Conservation (phyloP, 2,113 vertebrate species). For the Nycticebus coucang region DNA sequence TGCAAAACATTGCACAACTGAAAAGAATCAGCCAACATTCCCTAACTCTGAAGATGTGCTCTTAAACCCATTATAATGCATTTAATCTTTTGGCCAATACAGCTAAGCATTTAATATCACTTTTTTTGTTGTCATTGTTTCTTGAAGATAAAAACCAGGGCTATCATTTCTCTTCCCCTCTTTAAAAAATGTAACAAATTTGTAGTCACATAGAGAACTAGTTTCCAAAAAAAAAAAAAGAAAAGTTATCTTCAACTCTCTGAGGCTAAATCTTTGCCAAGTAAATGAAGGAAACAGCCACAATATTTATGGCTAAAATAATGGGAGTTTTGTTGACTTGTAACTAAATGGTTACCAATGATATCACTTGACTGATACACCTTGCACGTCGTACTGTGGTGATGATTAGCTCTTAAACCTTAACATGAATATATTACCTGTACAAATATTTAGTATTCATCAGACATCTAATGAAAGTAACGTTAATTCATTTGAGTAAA, state of each 20-base stretch:
- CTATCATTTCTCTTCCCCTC: neutral
- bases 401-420: slow-evolving; percentile 33
- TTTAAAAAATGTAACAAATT: neutral
- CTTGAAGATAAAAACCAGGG: neutral
- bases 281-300: slow-evolving; percentile 7
- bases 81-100: neutral
- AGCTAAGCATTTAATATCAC: neutral
- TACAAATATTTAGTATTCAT: slow-evolving; percentile 17
- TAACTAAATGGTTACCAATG: neutral
- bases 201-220: neutral
- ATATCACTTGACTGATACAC: neutral
- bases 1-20: neutral
- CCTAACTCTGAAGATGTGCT: neutral
- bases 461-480: slow-evolving; percentile 38
- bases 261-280: neutral
- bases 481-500: neutral
- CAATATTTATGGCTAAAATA: neutral
- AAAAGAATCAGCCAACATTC: neutral
- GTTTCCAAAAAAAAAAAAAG: no score
- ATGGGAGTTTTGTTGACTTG: neutral
- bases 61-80: neutral
- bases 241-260: neutral
- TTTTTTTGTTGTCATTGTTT: neutral
- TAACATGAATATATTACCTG: neutral
- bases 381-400: neutral